Evolutionary conservation across 2,888 invertebrate genomes (phyloP).

Genomic region (Hirtodrosophila confusa): DNA sequence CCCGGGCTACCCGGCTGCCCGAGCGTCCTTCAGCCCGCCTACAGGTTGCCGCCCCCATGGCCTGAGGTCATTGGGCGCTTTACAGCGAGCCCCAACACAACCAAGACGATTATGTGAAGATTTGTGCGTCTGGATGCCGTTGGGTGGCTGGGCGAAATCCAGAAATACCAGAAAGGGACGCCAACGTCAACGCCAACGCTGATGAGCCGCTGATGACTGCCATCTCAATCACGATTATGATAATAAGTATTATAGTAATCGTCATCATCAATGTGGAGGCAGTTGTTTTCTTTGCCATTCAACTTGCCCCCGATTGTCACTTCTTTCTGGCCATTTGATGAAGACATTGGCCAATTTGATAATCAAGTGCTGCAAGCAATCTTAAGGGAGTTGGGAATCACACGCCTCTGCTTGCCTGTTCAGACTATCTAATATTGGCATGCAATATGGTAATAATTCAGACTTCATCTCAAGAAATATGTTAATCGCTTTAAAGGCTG

Average conservation of each 20-base stretch:
- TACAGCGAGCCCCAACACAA: constrained; percentile 14
- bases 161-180: constrained; percentile 2
- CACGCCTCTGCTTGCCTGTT: too few species aligned
- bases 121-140: constrained; percentile 56
- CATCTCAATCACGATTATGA: constrained; percentile 74
- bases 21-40: constrained; percentile 1
- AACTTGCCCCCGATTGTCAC: constrained; percentile 22
- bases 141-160: not conserved
- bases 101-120: constrained; percentile 69
- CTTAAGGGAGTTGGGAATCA: not conserved
- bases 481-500: too few species aligned
- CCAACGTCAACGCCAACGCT: constrained; percentile 7
- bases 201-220: constrained; percentile 73
- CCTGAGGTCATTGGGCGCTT: constrained; percentile 42
- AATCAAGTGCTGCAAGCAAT: not conserved
- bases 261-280: constrained; percentile 51
- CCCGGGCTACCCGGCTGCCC: not conserved
- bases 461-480: too few species aligned
- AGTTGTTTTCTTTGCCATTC: constrained; percentile 18
- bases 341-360: constrained; percentile 26
- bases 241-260: constrained; percentile 59
- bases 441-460: too few species aligned
- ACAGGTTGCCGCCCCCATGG: constrained; percentile 36
- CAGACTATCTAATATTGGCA: too few species aligned
- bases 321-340: constrained; percentile 9